Percentiles rank a stretch among this genome's conserved stretches.
Evolutionary conservation across 2,113 vertebrate species (phyloP).

Genomic region (Aspidoscelis tigris): DNA sequence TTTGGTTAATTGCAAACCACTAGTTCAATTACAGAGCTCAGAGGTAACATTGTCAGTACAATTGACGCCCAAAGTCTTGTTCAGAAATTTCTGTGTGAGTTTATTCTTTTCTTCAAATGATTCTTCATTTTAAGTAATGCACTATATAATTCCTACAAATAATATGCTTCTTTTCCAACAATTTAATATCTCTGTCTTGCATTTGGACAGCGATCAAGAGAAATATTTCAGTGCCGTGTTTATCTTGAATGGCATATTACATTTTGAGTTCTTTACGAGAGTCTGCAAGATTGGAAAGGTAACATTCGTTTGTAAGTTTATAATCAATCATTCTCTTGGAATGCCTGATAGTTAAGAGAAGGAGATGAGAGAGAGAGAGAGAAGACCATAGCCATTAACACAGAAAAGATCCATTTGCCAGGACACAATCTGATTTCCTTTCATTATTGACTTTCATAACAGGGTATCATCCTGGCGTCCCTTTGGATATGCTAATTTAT

Average conservation of each 20-base stretch:
- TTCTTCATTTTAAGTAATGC: constrained; percentile 6
- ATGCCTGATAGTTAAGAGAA: constrained; percentile 19
- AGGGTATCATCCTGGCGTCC: too few species aligned
- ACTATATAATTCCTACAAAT: constrained; percentile 8
- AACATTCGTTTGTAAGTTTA: constrained; percentile 5
- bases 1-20: not conserved
- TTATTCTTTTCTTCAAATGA: constrained; percentile 21
- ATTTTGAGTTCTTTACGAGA: not conserved
- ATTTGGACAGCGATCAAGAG: not conserved
- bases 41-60: constrained; percentile 26
- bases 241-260: not conserved
- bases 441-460: not conserved
- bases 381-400: too few species aligned
- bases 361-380: not conserved
- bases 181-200: not conserved
- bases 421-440: not conserved
- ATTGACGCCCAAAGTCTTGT: constrained; percentile 1
- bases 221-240: constrained; percentile 23
- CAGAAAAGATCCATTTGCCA: not conserved
- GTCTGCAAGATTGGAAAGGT: constrained; percentile 6
- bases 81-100: constrained; percentile 3
- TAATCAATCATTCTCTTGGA: not conserved
- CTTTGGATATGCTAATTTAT: not conserved
- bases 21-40: constrained; percentile 4
- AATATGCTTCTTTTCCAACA: constrained; percentile 13